A percentile compares a stretch with the other conserved stretches of the same genome.
These are phyloP conservation scores for Tinea trinotella DNA, from an alignment of 2,888 invertebrate genomes.

Conservation along the genomic window DNA sequence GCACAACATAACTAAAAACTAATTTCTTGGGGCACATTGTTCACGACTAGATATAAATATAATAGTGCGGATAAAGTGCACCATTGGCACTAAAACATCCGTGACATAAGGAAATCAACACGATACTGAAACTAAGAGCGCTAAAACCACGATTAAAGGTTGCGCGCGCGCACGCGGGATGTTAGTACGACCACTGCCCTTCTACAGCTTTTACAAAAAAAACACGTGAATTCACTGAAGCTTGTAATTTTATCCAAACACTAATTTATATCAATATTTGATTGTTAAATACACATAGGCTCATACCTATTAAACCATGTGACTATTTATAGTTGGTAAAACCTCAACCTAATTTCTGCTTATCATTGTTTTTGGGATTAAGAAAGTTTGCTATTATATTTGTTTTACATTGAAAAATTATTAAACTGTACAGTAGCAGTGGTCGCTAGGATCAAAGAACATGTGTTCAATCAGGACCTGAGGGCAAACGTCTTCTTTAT, in stretches of 20 bases:
- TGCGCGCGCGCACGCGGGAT: constrained; percentile 14
- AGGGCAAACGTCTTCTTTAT: too few species aligned
- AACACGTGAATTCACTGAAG: constrained; percentile 14
- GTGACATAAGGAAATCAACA: neutral
- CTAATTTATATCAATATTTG: neutral
- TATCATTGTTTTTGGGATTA: neutral
- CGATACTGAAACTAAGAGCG: constrained; percentile 15
- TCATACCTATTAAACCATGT: neutral
- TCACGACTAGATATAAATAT: constrained; percentile 7
- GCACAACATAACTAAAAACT: constrained; percentile 9
- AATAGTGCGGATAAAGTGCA: neutral
- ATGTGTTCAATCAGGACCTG: too few species aligned
- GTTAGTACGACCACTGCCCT: neutral
- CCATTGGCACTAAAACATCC: constrained; percentile 11
- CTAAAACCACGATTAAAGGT: neutral
- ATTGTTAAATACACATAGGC: neutral
- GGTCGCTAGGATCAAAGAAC: too few species aligned
- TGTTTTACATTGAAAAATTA: neutral
- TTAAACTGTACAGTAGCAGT: too few species aligned
- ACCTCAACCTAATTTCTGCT: constrained; percentile 1
- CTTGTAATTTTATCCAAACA: neutral
- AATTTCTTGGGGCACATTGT: constrained; percentile 10
- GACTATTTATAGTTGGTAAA: neutral
- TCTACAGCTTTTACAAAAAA: constrained; percentile 7
- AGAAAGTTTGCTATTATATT: neutral